Conservation (phyloP, 2,888 invertebrate species). For the Brenthis daphne region DNA sequence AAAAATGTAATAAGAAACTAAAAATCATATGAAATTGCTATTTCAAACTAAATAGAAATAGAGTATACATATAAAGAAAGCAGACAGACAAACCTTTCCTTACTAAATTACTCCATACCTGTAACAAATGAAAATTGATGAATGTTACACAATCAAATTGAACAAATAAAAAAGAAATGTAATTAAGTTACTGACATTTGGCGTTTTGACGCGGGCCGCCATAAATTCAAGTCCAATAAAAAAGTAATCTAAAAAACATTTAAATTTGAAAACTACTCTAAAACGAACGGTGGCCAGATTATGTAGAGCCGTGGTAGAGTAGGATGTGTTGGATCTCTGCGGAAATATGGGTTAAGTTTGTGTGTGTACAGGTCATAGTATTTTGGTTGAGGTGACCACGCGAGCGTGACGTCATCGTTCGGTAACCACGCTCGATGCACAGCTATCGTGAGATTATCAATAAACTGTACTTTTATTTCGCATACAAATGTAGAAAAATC, state of each 20-base stretch:
- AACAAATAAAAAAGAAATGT: slow-evolving; percentile 50
- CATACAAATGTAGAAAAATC: slow-evolving; percentile 39
- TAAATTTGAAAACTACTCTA: slow-evolving; percentile 59
- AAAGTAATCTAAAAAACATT: slow-evolving; percentile 77
- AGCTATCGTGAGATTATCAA: slow-evolving; percentile 63
- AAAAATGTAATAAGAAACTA: background rate
- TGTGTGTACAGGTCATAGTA: slow-evolving; percentile 39
- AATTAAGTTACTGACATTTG: slow-evolving; percentile 62
- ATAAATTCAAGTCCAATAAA: slow-evolving; percentile 79
- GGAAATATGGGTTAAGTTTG: slow-evolving; percentile 45
- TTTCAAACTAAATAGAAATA: background rate
- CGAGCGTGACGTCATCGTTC: slow-evolving; percentile 75
- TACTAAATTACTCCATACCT: slow-evolving; percentile 45
- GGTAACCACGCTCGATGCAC: slow-evolving; percentile 73
- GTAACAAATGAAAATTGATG: slow-evolving; percentile 48
- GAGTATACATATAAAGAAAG: background rate
- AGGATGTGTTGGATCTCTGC: slow-evolving; percentile 43
- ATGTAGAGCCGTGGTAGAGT: slow-evolving; percentile 44
- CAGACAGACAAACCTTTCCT: slow-evolving; percentile 33
- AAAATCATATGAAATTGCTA: background rate
- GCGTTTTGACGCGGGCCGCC: slow-evolving; percentile 63
- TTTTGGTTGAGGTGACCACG: slow-evolving; percentile 51
- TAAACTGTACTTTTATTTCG: slow-evolving; percentile 50
- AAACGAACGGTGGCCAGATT: slow-evolving; percentile 43
- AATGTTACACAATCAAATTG: slow-evolving; percentile 41